These are phyloP conservation scores for Lepidocyrtoides sp. DNA, from an alignment of 2,888 invertebrate genomes.

Conservation along the genomic window DNA sequence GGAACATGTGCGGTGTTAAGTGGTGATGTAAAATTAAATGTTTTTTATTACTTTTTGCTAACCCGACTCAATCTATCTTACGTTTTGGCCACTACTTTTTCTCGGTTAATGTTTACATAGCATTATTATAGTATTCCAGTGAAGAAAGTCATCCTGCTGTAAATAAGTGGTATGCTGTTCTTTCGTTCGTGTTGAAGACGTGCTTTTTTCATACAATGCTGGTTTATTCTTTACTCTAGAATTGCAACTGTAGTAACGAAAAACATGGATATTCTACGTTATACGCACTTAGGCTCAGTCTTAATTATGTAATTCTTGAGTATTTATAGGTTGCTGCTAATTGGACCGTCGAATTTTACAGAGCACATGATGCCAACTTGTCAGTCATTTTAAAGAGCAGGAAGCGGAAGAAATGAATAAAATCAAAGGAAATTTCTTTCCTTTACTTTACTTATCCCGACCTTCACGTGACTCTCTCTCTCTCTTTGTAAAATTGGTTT, in stretches of 20 bases:
- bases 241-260: too few relatives aligned
- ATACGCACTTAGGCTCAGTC: not conserved
- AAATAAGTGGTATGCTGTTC: too few relatives aligned
- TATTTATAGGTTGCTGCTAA: slow-evolving; percentile 3
- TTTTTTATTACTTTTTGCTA: not conserved
- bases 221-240: too few relatives aligned
- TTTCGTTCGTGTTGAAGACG: too few relatives aligned
- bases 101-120: too few relatives aligned
- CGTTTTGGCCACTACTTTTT: too few relatives aligned
- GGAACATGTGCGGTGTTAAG: not conserved
- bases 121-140: too few relatives aligned
- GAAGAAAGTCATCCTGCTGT: too few relatives aligned
- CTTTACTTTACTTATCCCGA: not conserved
- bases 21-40: not conserved
- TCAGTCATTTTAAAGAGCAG: not conserved
- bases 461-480: not conserved
- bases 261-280: too few relatives aligned
- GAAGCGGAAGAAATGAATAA: slow-evolving; percentile 14
- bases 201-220: too few relatives aligned
- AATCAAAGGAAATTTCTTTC: slow-evolving; percentile 77
- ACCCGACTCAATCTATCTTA: too few relatives aligned
- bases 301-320: not conserved
- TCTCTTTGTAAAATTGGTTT: not conserved
- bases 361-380: not conserved
- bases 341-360: not conserved